Base-by-base conservation (phyloP, 64 coral and sea anemone species). In the Astreopora myriophthalma region DNA sequence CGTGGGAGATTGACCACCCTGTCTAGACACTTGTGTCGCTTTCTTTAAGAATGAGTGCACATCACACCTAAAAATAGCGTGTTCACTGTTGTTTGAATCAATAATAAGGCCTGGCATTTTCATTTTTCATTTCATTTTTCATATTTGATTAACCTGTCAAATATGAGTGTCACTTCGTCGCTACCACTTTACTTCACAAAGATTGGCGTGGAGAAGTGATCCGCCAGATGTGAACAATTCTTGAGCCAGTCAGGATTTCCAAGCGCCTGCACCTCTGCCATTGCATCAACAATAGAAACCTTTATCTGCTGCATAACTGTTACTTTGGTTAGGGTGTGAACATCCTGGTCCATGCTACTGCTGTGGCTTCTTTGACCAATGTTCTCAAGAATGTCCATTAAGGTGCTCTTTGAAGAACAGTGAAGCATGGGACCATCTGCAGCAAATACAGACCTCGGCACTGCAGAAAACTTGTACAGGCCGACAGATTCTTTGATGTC, bases 401-500 rank as follows among this genome's bases (percentile, higher is more conserved):
- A 69, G 16, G 30, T 40, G 33, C 81, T 69, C 34, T 92, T 65
- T n/a, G 39, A 27, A 32, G 9, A 74, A 85, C 71, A 28, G 73
- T 87, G 91, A 23, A 93, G 60, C 91, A 87, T 93, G 19, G 52
- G 87, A 37, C 74, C 84, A 93, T 88, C 74, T 1, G 62, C 19
- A 27, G 91, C 73, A 82, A 93, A 93, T 60, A 84, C 72, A 9
- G 68, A 83, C 25, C 76, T 20, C 39, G 92, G 77, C 29, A 89
- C 92, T 65, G 84, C 34, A 0, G 92, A 89, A 37, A 94, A 74
- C 78, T 94, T 34, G 19, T 85, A 69, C 44, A 17, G 0, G 2
- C 86, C 76, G 14, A 89, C 84, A 20, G 77, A 86, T 22, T 89
- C 86, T 32, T 94, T 94, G 91, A 93, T 87, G 57, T 92, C 77